Percentiles rank a stretch among this genome's conserved stretches.
Conservation (phyloP, 2,113 vertebrate genomes). For the Alethe castanea region DNA sequence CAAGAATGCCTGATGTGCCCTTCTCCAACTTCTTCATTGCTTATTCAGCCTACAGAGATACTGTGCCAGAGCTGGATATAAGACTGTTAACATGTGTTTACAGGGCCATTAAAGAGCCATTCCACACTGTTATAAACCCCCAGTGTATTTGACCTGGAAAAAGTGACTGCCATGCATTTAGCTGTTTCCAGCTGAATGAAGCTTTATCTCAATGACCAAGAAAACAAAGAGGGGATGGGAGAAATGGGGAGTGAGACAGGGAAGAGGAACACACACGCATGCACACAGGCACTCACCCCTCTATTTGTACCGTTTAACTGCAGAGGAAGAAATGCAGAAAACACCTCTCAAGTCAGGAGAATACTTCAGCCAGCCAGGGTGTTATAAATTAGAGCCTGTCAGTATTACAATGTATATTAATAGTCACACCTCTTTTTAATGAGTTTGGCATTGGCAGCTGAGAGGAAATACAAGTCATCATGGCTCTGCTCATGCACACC, state of each 20-base stretch:
- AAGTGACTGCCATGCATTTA: conserved; percentile 48
- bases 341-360: conserved; percentile 82
- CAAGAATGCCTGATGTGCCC: conserved; percentile 52
- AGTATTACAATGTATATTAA: conserved; percentile 99
- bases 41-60: conserved; percentile 52
- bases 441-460: conserved; percentile 99
- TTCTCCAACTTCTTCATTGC: conserved; percentile 63
- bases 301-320: conserved; percentile 75
- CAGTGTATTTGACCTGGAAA: conserved; percentile 53
- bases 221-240: conserved; percentile 54
- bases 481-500: conserved; percentile 94
- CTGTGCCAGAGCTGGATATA: conserved; percentile 16
- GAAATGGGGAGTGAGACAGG: not conserved
- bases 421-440: conserved; percentile 99
- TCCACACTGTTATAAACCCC: conserved; percentile 47
- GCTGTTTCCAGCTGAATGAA: conserved; percentile 44
- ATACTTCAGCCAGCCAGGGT: conserved; percentile 83
- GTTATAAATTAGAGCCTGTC: conserved; percentile 99
- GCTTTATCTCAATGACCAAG: conserved; percentile 37
- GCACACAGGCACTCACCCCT: conserved; percentile 50
- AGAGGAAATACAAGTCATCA: conserved; percentile 99
- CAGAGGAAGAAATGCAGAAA: conserved; percentile 75
- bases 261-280: not conserved
- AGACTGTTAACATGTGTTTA: conserved; percentile 62
- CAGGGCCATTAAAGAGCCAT: conserved; percentile 49